Evolutionary conservation across 2,888 invertebrate genomes (phyloP).

Genomic region (Agonopterix arenella): DNA sequence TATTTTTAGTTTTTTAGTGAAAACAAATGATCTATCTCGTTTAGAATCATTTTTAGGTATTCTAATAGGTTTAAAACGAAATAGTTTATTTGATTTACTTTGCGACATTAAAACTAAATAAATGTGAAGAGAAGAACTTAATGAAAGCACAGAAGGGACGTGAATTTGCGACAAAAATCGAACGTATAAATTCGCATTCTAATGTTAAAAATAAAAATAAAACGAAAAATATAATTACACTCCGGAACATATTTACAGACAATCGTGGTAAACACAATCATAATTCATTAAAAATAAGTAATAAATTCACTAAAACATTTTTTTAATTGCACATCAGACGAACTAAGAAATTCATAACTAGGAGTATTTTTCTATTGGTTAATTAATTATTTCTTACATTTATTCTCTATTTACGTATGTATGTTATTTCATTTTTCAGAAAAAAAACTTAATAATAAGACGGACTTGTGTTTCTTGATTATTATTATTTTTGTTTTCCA

Average conservation of each 20-base stretch:
- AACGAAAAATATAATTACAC: constrained; percentile 50
- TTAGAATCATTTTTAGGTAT: constrained; percentile 9
- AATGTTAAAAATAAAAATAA: constrained; percentile 42
- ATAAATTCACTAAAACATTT: constrained; percentile 64
- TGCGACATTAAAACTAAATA: constrained; percentile 25
- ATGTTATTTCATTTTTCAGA: constrained; percentile 55
- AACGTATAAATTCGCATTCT: constrained; percentile 35
- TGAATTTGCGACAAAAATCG: constrained; percentile 30
- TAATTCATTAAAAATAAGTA: constrained; percentile 44
- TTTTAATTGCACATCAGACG: constrained; percentile 57
- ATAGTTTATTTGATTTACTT: constrained; percentile 41
- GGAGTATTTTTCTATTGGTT: constrained; percentile 64
- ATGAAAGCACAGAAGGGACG: constrained; percentile 40
- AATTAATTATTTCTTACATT: constrained; percentile 56
- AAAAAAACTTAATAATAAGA: constrained; percentile 62
- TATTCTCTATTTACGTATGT: constrained; percentile 72
- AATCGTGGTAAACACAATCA: constrained; percentile 41
- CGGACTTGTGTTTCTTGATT: constrained; percentile 53
- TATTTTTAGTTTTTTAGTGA: constrained; percentile 54
- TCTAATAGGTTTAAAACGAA: constrained; percentile 9
- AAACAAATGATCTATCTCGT: constrained; percentile 43
- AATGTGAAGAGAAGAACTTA: constrained; percentile 35
- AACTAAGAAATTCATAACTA: constrained; percentile 60
- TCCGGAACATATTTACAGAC: constrained; percentile 68
- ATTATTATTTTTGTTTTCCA: constrained; percentile 23